A percentile compares a stretch with the other conserved stretches of the same genome.
phyloP scores from a whole-genome alignment of 1,140 invertebrate genomes.

The Marisa cornuarietis region DNA sequence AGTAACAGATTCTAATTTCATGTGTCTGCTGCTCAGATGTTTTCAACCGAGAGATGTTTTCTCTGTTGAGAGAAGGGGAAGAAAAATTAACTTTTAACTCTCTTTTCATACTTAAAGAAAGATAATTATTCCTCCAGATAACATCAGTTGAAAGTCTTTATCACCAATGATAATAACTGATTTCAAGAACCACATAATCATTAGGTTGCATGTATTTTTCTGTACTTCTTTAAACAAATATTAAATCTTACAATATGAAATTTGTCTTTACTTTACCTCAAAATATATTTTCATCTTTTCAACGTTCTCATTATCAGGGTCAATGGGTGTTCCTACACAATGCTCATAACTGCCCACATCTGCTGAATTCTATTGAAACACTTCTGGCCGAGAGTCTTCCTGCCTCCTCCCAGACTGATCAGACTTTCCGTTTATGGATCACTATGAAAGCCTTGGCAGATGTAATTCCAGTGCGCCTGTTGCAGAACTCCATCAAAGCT shows the following conservation, averaged over 20 bases:
- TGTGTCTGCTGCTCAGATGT: not conserved
- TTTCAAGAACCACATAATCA: too few species aligned
- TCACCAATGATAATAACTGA: too few species aligned
- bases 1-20: not conserved
- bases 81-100: too few species aligned
- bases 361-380: constrained; percentile 56
- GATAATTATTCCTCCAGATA: too few species aligned
- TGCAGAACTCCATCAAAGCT: constrained; percentile 57
- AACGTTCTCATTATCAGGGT: constrained; percentile 45
- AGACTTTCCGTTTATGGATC: constrained; percentile 64
- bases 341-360: constrained; percentile 60
- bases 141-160: too few species aligned
- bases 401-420: constrained; percentile 38
- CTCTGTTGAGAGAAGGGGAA: too few species aligned
- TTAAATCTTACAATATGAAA: too few species aligned
- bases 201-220: too few species aligned
- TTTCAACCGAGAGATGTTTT: not conserved
- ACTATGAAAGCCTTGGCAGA: constrained; percentile 44
- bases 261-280: too few species aligned
- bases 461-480: constrained; percentile 50
- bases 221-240: too few species aligned
- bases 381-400: constrained; percentile 46
- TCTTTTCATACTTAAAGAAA: too few species aligned
- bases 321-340: constrained; percentile 63
- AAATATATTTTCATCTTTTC: too few species aligned